Evolutionary conservation across 1,140 invertebrate genomes (phyloP), one percentile per base, ranked within the genome.

Genomic region (Drosophila bipectinata): DNA sequence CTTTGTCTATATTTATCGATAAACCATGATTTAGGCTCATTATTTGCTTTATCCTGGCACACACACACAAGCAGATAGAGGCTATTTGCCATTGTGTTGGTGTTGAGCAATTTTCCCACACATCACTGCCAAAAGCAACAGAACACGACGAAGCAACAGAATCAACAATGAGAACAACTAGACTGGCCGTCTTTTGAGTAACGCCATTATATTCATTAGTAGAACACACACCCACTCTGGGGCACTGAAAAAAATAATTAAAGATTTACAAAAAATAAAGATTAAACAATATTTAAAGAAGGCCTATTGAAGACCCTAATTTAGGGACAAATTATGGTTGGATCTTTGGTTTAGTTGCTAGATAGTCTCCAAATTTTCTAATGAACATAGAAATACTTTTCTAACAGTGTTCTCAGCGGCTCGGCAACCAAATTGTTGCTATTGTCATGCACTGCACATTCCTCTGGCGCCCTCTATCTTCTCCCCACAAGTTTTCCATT

Each of bases 11-110:
- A 68, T 88, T 79, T 88, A 89, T 88, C 61, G 83, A 83, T 83
- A 89, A 79, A 88, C 83, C 83, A 88, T 88, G 83, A 88, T 88
- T 88, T 88, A 88, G 83, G 62, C 76, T 83, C 83, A 88, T 88
- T 88, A 88, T 88, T 88, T 88, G 84, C 67, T 47, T 30, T 51
- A 61, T 41, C 59, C 54, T 41, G 41, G n/a, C 59, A 56, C 66
- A 68, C 57, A 62, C 32, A 68, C 44, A 48, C 18, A 57, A 39
- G 52, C 3, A 48, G 44, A 12, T 44, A 24, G 14, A 55, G 54
- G 21, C 47, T 54, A 57, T 76, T 72, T 72, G 63, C 61, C 30
- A 72, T 77, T 73, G 72, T 63, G 44, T 79, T 37, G 61, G 56
- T 68, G 58, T 60, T 79, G 54, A 64, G 74, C 71, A 71, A 71